A percentile compares a stretch with the other conserved stretches of the same genome.
Conservation (phyloP, 2,113 vertebrate genomes). For the western clawed frog (Xenopus tropicalis) region UCB_Xtro_10.0 CM004443.2:163062001-163062500, state of each 20-base stretch:
- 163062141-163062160: slow-evolving; percentile 1
- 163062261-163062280: too few relatives aligned
- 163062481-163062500: background rate
- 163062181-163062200: background rate
- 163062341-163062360: slow-evolving; percentile 96
- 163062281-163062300: slow-evolving; percentile 12
- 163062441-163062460: background rate
- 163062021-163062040: slow-evolving; percentile 5
- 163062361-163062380: slow-evolving; percentile 94
- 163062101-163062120: slow-evolving; percentile 30
- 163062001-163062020: too few relatives aligned
- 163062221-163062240: background rate
- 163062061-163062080: slow-evolving; percentile 10
- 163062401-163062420: slow-evolving; percentile 94
- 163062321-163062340: slow-evolving; percentile 89
- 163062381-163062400: slow-evolving; percentile 92
- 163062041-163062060: slow-evolving; percentile 17
- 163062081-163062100: slow-evolving; percentile 20
- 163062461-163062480: too few relatives aligned
- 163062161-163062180: background rate
- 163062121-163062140: slow-evolving; percentile 1
- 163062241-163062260: too few relatives aligned
- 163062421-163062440: slow-evolving; percentile 66
- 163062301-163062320: slow-evolving; percentile 78
- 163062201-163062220: background rate